phyloP scores from a whole-genome alignment of 2,113 vertebrate genomes.

The Pelvicachromis taeniatus region DNA sequence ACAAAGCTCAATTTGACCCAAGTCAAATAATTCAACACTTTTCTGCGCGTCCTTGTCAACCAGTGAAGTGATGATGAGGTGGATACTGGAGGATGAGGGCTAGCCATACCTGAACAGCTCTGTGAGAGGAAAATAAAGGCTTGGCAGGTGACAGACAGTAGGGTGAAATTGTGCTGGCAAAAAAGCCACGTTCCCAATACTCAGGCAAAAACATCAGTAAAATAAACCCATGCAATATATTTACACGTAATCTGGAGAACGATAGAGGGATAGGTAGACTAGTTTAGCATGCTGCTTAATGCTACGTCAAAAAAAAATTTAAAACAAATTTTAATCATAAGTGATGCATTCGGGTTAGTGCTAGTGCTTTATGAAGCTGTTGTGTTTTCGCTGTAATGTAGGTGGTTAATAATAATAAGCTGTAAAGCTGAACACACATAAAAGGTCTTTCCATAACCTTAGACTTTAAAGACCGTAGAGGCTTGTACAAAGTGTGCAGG shows the following conservation, averaged over 20 bases:
- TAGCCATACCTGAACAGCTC: conserved; percentile 28
- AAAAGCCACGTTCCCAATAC: background rate
- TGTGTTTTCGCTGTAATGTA: background rate
- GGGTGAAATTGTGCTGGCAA: background rate
- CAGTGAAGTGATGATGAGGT: conserved; percentile 58
- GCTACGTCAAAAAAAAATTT: background rate
- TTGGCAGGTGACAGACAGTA: background rate
- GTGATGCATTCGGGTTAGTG: background rate
- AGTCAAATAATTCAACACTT: conserved; percentile 58
- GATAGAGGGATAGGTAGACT: background rate
- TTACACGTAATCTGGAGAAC: background rate
- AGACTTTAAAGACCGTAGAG: background rate
- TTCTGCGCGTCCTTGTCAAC: conserved; percentile 63
- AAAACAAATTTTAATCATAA: background rate
- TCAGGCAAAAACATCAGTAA: background rate
- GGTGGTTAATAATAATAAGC: conserved; percentile 29
- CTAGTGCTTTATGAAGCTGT: background rate
- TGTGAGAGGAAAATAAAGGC: conserved; percentile 34
- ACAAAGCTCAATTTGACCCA: conserved; percentile 49
- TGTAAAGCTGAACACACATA: background rate
- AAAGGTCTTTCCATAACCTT: conserved; percentile 15
- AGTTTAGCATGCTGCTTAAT: background rate
- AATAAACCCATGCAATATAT: background rate
- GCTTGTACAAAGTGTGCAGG: background rate
- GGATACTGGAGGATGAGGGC: conserved; percentile 37